Evolutionary conservation across 2,888 invertebrate genomes (phyloP), one percentile per base, ranked within the genome.

Genomic region (Andrena dorsata): DNA sequence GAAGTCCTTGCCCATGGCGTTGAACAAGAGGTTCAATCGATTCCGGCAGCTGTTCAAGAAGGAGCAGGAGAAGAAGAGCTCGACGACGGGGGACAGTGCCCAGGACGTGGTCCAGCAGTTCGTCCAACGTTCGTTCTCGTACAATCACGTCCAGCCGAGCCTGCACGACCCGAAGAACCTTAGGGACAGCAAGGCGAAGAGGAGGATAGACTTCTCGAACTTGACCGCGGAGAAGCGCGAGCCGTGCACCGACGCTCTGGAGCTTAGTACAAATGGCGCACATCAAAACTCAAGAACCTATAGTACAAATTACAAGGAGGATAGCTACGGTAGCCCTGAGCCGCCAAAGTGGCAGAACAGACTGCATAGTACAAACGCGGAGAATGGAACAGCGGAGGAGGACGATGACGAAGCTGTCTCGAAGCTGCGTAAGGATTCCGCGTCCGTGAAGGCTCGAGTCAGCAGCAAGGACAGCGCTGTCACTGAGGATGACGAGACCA

Each of bases 11-110:
- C 91, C 92, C 1, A 80, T 90, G 64, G 87, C 87, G 4, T 72
- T 93, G 30, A 93, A 93, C 84, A 93, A 93, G 61, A 88, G 89
- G 23, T 88, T 94, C 16, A 86, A 89, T 74, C 90, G 92, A 10
- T 85, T 93, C 16, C 90, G 89, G 13, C 93, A 93, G 73, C 85
- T 94, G 2, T 93, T 94, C 63, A 92, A 91, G 30, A 92, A 92
- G 64, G 91, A 92, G 35, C 89, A 90, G 4, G 91, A 90, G 28
- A 89, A 86, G 30, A 87, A 80, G 32, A 65, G 20, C 0, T 32
- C 75, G 76, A 68, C 82, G 41, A 32, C 75, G 69, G 88, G 90
- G n/a, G 86, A 79, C 35, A 68, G 63, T 63, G 60, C 61, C 58
- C 60, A 80, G 6, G 72, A 76, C 13, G 35, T 71, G 63, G 77